Base-by-base conservation (phyloP, 2,888 invertebrate species). In the Hermaeophaga mercurialis region DNA sequence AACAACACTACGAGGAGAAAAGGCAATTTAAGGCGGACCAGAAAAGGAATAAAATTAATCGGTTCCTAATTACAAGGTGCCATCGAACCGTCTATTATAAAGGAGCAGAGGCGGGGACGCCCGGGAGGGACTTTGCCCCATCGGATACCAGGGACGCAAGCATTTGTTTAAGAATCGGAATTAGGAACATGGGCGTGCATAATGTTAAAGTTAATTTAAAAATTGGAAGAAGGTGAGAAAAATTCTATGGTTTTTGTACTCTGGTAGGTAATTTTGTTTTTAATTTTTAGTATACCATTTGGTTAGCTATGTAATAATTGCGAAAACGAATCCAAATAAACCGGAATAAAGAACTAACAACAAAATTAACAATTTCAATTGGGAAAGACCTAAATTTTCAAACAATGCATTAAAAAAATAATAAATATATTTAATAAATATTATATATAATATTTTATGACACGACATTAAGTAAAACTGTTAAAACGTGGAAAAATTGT, bases 71-170 rank as follows among this genome's bases (percentile, higher is more conserved):
- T 75, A 74, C 67, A 71, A 70, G 67, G 64, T 68, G 70, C 66
- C 70, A 71, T 68, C 68, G 70, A 75, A 75, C 74, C 74, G 71
- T 73, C 71, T 72, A 75, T 75, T 75, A 75, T 75, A 73, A 74
- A 75, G 75, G 74, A 75, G 75, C 75, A 73, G 72, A 70, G 74
- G 74, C 74, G 73, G 72, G 69, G 59, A 67, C 49, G 59, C 43
- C 47, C 47, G 44, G 34, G 49, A 59, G 55, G 59, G 62, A 61
- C 58, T 39, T 58, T 47, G 58, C 56, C 54, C 33, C 59, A 54
- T 59, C n/a, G 8, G 19, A 3, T 15, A 24, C 56, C 56, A 11
- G 61, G 52, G 58, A 54, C 53, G 54, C 38, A 36, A 39, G 56
- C 59, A 54, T 59, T 62, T 54, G 54, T 57, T 54, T 53, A 46